Evolutionary conservation across 2,797 vertebrate species (phyloP).

Genomic region (Propithecus deckenii): DNA sequence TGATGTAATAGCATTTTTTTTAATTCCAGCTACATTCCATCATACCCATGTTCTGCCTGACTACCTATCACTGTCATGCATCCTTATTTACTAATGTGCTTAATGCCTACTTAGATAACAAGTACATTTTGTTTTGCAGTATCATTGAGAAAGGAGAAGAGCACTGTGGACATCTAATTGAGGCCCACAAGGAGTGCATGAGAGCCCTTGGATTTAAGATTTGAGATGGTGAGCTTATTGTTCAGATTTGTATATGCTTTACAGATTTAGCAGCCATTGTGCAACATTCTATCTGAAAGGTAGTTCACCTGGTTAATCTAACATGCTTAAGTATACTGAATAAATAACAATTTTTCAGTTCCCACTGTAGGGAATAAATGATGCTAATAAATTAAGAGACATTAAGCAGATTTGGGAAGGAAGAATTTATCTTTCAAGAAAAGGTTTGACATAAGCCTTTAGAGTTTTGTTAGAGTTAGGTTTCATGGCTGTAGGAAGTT

Average conservation of each 20-base stretch:
- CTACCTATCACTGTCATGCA: not conserved
- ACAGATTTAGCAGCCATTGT: not conserved
- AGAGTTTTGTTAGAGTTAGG: not conserved
- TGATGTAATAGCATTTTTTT: not conserved
- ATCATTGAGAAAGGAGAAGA: slow-evolving; percentile 98
- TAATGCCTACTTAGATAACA: not conserved
- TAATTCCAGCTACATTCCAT: not conserved
- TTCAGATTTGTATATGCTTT: not conserved
- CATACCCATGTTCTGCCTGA: not conserved
- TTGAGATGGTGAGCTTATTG: slow-evolving; percentile 75
- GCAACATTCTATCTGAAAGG: not conserved
- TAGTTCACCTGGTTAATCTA: not conserved
- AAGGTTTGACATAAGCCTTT: not conserved
- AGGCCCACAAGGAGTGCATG: slow-evolving; percentile 98
- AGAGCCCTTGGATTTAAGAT: slow-evolving; percentile 97
- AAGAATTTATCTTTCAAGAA: slow-evolving; percentile 11
- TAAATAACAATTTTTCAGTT: slow-evolving; percentile 1
- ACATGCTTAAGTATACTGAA: not conserved
- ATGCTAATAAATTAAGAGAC: not conserved
- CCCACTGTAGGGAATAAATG: not conserved
- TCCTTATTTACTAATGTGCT: not conserved
- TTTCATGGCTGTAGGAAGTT: not conserved
- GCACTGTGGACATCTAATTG: slow-evolving; percentile 91
- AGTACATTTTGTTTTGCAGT: slow-evolving; percentile 84
- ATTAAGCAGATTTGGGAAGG: not conserved